phyloP scores from a whole-genome alignment of 2,888 invertebrate species.

The Atethmia centrago region DNA sequence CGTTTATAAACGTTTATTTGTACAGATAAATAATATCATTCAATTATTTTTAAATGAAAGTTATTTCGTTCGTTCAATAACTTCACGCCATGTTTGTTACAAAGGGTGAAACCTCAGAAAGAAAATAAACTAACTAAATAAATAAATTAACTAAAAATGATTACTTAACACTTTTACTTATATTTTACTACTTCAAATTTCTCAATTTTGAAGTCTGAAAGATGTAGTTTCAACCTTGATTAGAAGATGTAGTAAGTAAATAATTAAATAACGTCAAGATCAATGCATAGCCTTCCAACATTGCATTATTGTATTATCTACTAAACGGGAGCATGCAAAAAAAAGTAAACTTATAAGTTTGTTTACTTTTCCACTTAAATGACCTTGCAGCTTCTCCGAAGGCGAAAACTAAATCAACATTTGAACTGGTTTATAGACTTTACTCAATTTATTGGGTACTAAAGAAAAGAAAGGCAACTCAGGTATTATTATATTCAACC shows the following conservation, averaged over 20 bases:
- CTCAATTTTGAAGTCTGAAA: neutral
- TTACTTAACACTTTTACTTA: too few relatives aligned
- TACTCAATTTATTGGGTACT: neutral
- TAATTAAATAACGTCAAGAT: neutral
- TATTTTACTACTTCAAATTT: neutral
- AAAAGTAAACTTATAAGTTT: slow-evolving; percentile 21
- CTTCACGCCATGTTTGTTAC: slow-evolving; percentile 6
- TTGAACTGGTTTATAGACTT: slow-evolving; percentile 34
- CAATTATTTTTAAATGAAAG: neutral
- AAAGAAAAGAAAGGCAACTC: neutral
- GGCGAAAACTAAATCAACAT: slow-evolving; percentile 37
- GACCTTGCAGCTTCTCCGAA: slow-evolving; percentile 48
- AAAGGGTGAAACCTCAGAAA: neutral
- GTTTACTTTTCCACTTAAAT: slow-evolving; percentile 39
- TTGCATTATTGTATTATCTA: neutral
- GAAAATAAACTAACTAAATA: neutral
- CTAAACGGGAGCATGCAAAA: neutral
- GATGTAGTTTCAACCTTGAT: neutral
- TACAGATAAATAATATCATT: slow-evolving; percentile 38
- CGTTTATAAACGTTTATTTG: slow-evolving; percentile 12
- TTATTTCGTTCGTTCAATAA: slow-evolving; percentile 19
- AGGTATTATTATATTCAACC: neutral
- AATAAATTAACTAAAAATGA: too few relatives aligned
- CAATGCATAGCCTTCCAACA: neutral
- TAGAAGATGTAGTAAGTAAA: neutral